Evolutionary conservation across 1,140 invertebrate genomes (phyloP), one percentile per base, ranked within the genome.

Genomic region (Lutraria rhynchaena): DNA sequence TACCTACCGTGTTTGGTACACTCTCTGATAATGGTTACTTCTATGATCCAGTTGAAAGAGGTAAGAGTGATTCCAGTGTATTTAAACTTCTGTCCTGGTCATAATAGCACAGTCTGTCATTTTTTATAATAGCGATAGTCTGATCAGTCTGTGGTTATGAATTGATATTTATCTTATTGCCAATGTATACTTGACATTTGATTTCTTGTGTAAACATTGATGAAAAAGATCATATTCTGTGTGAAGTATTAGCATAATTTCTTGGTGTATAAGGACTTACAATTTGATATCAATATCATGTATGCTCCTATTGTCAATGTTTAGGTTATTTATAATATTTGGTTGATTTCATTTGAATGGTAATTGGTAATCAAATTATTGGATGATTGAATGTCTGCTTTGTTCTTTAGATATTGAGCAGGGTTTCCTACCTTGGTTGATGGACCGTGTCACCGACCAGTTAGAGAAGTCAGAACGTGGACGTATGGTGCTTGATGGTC

Each of bases 341-440:
- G n/a, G n/a, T n/a, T n/a, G n/a, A n/a, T n/a, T n/a, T n/a, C n/a
- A n/a, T n/a, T n/a, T n/a, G n/a, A n/a, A n/a, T n/a, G n/a, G n/a
- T n/a, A n/a, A n/a, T n/a, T n/a, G n/a, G n/a, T n/a, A n/a, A n/a
- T n/a, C n/a, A n/a, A n/a, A n/a, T n/a, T n/a, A n/a, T n/a, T n/a
- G n/a, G n/a, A n/a, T n/a, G n/a, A n/a, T n/a, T n/a, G n/a, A n/a
- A n/a, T n/a, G n/a, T n/a, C n/a, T n/a, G n/a, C n/a, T 71, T 83
- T 63, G 53, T 61, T 58, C 85, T 83, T n/a, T 82, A 93, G 93
- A 93, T 85, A 88, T 93, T 58, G 96, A 97, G 88, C 95, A 96
- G 86, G 95, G 94, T 57, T 96, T 97, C 90, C 95, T 97, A 94
- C 96, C 96, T n/a, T 98, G 96, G 96, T 92, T 98, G 80, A 95